These are phyloP conservation scores for Papilio glaucus DNA, from an alignment of 1,140 invertebrate genomes.

Conservation along the genomic window DNA sequence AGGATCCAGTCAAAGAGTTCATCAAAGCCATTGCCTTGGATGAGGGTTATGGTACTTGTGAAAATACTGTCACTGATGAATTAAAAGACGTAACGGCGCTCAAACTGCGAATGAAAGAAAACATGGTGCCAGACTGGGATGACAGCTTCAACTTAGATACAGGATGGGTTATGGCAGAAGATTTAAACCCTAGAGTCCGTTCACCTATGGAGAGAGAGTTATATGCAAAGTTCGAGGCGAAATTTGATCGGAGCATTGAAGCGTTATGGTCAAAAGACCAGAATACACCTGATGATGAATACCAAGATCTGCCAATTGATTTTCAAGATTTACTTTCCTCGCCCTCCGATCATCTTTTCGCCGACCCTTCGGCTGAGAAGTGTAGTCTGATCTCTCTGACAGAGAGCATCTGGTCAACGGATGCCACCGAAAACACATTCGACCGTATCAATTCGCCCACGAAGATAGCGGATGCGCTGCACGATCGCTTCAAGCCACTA, in stretches of 20 bases:
- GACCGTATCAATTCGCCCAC: conserved; percentile 57
- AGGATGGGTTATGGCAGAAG: conserved; percentile 72
- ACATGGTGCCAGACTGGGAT: conserved; percentile 74
- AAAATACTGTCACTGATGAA: conserved; percentile 79
- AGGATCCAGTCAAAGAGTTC: conserved; percentile 80
- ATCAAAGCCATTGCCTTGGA: conserved; percentile 77
- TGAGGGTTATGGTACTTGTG: conserved; percentile 81
- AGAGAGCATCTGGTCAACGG: conserved; percentile 75
- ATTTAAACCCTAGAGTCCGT: conserved; percentile 58
- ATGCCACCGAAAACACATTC: conserved; percentile 49
- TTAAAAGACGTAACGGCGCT: conserved; percentile 60
- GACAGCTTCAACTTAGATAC: conserved; percentile 66
- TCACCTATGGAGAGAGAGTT: conserved; percentile 82
- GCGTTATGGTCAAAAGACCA: conserved; percentile 84
- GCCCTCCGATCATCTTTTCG: conserved; percentile 78
- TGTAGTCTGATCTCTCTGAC: conserved; percentile 66
- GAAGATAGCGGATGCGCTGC: conserved; percentile 64
- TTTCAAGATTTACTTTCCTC: conserved; percentile 84
- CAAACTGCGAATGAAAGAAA: conserved; percentile 60
- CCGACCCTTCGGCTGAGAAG: conserved; percentile 71
- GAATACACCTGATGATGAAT: conserved; percentile 81
- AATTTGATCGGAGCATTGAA: conserved; percentile 87
- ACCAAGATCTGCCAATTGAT: conserved; percentile 84
- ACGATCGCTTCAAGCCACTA: conserved; percentile 71
- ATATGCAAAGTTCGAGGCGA: conserved; percentile 86